A percentile compares a stretch with the other conserved stretches of the same genome.
phyloP scores from a whole-genome alignment of 2,113 vertebrate genomes.

The Nycticebus coucang region DNA sequence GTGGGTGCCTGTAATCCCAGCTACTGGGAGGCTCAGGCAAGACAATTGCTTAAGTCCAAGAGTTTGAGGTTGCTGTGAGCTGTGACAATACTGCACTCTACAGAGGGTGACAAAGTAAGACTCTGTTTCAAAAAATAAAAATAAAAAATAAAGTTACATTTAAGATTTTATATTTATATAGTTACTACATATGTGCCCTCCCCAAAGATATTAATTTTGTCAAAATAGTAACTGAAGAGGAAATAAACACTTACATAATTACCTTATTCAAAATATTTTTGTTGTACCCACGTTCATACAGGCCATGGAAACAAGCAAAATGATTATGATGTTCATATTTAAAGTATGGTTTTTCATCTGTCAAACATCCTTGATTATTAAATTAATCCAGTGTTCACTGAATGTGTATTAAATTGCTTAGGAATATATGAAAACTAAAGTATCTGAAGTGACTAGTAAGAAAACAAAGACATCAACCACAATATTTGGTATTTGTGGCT shows the following conservation, averaged over 20 bases:
- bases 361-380: conserved; percentile 10
- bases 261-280: conserved; percentile 31
- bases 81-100: too few relatives aligned
- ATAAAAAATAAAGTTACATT: neutral
- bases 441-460: conserved; percentile 13
- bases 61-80: too few relatives aligned
- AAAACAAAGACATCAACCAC: conserved; percentile 55
- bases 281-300: neutral
- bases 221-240: conserved; percentile 40
- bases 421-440: conserved; percentile 24
- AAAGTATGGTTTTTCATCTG: conserved; percentile 27
- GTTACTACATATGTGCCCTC: neutral
- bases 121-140: too few relatives aligned
- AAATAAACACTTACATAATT: neutral
- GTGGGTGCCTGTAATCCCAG: too few relatives aligned
- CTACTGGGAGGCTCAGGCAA: too few relatives aligned
- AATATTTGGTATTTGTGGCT: conserved; percentile 40
- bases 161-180: conserved; percentile 12
- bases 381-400: conserved; percentile 26
- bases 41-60: too few relatives aligned
- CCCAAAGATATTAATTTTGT: conserved; percentile 37
- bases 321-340: neutral
- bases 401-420: neutral
- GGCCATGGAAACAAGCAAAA: conserved; percentile 41
- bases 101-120: too few relatives aligned